Conservation (phyloP, 2,797 vertebrate genomes). For the Urophycis tenuis region DNA sequence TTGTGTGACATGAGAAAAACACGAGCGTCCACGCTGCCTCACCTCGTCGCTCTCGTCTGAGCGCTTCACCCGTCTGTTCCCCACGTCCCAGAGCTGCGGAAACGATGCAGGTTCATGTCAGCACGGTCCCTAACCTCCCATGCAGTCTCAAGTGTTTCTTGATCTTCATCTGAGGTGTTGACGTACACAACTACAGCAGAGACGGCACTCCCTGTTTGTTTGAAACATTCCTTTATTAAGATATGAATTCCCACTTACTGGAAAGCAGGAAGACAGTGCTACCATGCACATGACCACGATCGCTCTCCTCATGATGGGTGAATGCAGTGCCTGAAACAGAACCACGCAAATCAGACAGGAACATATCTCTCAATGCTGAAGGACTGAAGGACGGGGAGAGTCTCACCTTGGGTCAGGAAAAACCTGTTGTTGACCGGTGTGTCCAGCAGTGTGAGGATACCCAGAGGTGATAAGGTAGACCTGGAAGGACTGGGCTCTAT, state of each 20-base stretch:
- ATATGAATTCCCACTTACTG: not conserved
- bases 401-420: not conserved
- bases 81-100: not conserved
- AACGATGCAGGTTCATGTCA: not conserved
- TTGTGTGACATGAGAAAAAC: not conserved
- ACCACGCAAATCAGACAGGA: not conserved
- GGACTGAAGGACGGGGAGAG: not conserved
- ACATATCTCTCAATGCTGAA: not conserved
- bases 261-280: conserved; percentile 10
- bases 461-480: not conserved
- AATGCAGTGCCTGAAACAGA: not conserved
- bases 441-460: not conserved
- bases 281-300: not conserved
- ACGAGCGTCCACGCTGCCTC: not conserved
- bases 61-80: not conserved
- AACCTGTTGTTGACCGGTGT: not conserved
- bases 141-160: not conserved
- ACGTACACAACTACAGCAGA: not conserved
- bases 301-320: conserved; percentile 6
- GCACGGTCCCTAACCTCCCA: not conserved
- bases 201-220: not conserved
- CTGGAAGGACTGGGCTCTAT: not conserved
- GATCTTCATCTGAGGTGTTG: not conserved
- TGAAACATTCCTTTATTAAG: not conserved
- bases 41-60: not conserved